Conservation (phyloP, 2,113 vertebrate genomes). For the Hemichromis elongatus region DNA sequence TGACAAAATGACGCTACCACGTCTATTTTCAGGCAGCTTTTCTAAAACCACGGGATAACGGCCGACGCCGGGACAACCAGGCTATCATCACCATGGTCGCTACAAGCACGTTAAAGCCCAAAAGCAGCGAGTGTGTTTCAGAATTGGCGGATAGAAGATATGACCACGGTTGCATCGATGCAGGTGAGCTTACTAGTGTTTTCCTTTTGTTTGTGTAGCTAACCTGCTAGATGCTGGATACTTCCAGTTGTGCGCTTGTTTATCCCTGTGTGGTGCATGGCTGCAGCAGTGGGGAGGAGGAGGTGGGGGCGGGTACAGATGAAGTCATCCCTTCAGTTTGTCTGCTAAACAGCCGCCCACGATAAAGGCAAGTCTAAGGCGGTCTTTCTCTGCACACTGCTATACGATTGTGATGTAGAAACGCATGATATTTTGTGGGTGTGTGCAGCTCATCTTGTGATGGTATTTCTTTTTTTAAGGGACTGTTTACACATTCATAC, state of each 20-base stretch:
- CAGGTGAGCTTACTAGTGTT: slow-evolving; percentile 59
- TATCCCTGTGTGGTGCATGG: slow-evolving; percentile 53
- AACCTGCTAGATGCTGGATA: neutral
- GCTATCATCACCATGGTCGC: slow-evolving; percentile 64
- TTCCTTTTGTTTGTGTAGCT: neutral
- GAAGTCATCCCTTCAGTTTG: slow-evolving; percentile 62
- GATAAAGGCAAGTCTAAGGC: neutral
- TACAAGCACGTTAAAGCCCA: slow-evolving; percentile 69
- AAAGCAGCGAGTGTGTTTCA: slow-evolving; percentile 58
- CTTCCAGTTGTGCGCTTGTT: slow-evolving; percentile 50
- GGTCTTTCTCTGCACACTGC: neutral
- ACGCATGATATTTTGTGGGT: neutral
- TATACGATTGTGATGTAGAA: neutral
- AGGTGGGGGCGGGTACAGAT: slow-evolving; percentile 28
- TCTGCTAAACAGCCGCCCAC: slow-evolving; percentile 8
- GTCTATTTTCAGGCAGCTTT: neutral
- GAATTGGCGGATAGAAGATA: slow-evolving; percentile 59
- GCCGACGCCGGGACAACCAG: neutral
- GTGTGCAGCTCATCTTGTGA: neutral
- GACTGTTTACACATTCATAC: neutral
- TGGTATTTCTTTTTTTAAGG: neutral
- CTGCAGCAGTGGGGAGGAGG: slow-evolving; percentile 44
- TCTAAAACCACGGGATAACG: neutral
- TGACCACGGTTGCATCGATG: slow-evolving; percentile 65
- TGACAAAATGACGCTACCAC: neutral